Evolutionary conservation across 2,888 invertebrate species (phyloP).

Genomic region (Aspidapion aeneum): DNA sequence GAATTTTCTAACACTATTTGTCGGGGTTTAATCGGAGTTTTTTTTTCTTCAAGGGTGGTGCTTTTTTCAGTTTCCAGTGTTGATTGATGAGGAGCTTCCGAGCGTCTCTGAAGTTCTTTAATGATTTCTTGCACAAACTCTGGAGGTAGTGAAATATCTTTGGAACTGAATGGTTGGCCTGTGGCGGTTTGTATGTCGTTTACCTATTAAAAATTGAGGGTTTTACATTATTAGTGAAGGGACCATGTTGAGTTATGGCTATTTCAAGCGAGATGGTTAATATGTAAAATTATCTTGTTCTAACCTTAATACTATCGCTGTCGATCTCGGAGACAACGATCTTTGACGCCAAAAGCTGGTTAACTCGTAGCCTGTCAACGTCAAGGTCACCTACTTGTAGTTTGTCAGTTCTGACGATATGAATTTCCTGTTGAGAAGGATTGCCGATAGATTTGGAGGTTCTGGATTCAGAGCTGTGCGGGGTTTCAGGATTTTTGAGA

Average conservation of each 20-base stretch:
- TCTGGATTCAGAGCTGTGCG: background rate
- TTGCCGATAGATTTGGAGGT: constrained; percentile 28
- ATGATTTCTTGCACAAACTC: constrained; percentile 66
- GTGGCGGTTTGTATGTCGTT: constrained; percentile 52
- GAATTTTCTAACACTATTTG: background rate
- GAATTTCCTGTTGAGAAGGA: too few relatives aligned
- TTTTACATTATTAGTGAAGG: too few relatives aligned
- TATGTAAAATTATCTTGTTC: constrained; percentile 63
- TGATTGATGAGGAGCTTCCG: background rate
- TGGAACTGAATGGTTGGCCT: constrained; percentile 63
- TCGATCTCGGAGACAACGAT: constrained; percentile 77
- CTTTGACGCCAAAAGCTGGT: constrained; percentile 74
- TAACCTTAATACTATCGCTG: constrained; percentile 62
- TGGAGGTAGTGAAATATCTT: constrained; percentile 65
- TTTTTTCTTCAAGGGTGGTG: constrained; percentile 41
- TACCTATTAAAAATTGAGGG: background rate
- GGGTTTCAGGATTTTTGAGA: constrained; percentile 34
- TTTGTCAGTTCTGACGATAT: constrained; percentile 55
- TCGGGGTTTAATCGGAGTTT: constrained; percentile 40
- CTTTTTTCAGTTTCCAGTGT: background rate
- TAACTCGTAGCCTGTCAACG: constrained; percentile 74
- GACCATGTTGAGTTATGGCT: too few relatives aligned
- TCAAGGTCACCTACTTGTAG: constrained; percentile 72
- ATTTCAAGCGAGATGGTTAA: too few relatives aligned
- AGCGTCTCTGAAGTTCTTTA: constrained; percentile 30